phyloP scores from a whole-genome alignment of 2,888 invertebrate genomes.

The Platypus cylindrus region DNA sequence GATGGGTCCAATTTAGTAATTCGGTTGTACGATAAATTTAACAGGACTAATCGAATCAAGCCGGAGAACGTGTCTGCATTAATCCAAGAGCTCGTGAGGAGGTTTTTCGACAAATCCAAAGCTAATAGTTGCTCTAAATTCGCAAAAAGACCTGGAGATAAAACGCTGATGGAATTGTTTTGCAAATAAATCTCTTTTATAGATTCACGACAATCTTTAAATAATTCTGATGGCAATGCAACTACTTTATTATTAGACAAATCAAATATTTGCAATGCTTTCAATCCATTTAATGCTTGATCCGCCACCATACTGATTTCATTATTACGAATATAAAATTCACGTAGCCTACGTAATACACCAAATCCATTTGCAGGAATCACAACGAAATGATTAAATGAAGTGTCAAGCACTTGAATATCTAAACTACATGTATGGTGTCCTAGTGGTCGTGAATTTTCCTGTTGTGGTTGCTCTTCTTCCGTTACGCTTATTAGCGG shows the following conservation, averaged over 20 bases:
- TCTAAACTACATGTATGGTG: slow-evolving; percentile 62
- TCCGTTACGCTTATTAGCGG: slow-evolving; percentile 49
- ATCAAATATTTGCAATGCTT: slow-evolving; percentile 73
- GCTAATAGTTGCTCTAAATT: slow-evolving; percentile 70
- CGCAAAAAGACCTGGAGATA: slow-evolving; percentile 76
- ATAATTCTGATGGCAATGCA: slow-evolving; percentile 73
- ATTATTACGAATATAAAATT: slow-evolving; percentile 75
- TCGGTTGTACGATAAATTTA: slow-evolving; percentile 77
- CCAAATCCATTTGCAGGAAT: slow-evolving; percentile 75
- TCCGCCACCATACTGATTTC: slow-evolving; percentile 82
- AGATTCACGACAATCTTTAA: slow-evolving; percentile 62
- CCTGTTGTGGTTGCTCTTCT: slow-evolving; percentile 32
- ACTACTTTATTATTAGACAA: slow-evolving; percentile 83
- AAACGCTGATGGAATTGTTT: slow-evolving; percentile 79
- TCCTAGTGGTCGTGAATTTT: slow-evolving; percentile 26
- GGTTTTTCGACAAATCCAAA: slow-evolving; percentile 75
- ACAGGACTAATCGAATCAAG: slow-evolving; percentile 72
- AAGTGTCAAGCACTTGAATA: slow-evolving; percentile 70
- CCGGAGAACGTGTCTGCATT: slow-evolving; percentile 76
- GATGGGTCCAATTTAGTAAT: slow-evolving; percentile 69
- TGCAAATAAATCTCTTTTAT: slow-evolving; percentile 83
- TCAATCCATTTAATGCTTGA: slow-evolving; percentile 66
- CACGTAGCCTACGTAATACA: slow-evolving; percentile 61
- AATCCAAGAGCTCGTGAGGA: slow-evolving; percentile 76
- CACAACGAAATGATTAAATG: slow-evolving; percentile 72